These are phyloP conservation scores for Siniperca obscura DNA, from an alignment of 2,797 vertebrate species.

Conservation along the genomic window DNA sequence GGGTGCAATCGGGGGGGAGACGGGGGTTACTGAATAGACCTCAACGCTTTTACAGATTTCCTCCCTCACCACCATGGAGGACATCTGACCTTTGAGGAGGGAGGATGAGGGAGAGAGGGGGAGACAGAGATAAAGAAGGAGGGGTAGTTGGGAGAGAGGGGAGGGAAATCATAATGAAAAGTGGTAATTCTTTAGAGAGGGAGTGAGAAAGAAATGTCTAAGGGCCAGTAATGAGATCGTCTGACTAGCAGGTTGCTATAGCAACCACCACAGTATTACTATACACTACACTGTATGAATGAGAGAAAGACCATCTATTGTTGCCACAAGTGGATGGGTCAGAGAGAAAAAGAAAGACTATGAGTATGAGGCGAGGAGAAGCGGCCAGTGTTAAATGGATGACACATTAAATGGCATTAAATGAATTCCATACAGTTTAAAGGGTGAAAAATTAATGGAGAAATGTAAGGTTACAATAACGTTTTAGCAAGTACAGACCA, in stretches of 20 bases:
- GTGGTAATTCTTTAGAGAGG: constrained; percentile 84
- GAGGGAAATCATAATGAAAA: constrained; percentile 84
- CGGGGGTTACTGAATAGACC: constrained; percentile 91
- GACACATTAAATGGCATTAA: constrained; percentile 66
- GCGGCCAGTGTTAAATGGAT: constrained; percentile 63
- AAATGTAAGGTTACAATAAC: constrained; percentile 31
- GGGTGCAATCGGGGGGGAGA: constrained; percentile 85
- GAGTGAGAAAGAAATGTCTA: constrained; percentile 96
- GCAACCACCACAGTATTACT: constrained; percentile 91
- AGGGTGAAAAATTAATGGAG: constrained; percentile 20
- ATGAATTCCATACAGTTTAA: constrained; percentile 42
- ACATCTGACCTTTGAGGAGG: constrained; percentile 95
- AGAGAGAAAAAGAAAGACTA: constrained; percentile 62
- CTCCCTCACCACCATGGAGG: constrained; percentile 93
- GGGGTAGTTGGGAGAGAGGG: constrained; percentile 87
- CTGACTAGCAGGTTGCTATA: constrained; percentile 93
- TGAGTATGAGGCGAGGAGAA: constrained; percentile 55
- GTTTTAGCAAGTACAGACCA: constrained; percentile 15
- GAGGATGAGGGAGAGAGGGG: constrained; percentile 71
- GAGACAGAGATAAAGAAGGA: constrained; percentile 85
- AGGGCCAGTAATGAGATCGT: constrained; percentile 98
- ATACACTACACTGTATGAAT: constrained; percentile 96
- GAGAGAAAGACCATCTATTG: constrained; percentile 86
- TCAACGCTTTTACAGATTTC: constrained; percentile 91
- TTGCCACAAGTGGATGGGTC: constrained; percentile 80